Evolutionary conservation across 1,140 invertebrate genomes (phyloP).

Genomic region (Caligus rogercresseyi): DNA sequence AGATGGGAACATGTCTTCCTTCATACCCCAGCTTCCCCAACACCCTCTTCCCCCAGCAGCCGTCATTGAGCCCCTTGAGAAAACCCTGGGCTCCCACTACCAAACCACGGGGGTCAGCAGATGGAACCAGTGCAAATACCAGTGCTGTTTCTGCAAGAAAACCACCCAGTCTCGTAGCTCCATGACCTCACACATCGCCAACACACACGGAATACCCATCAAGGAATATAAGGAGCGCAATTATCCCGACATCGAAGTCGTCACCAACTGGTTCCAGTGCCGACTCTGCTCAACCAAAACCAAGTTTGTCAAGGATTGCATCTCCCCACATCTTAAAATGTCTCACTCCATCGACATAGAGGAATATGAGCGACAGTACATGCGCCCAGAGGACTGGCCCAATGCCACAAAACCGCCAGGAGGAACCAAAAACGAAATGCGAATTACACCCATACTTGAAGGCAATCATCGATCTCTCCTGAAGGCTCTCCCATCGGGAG

Average conservation of each 20-base stretch:
- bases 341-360: slow-evolving; percentile 14
- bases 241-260: slow-evolving; percentile 18
- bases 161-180: slow-evolving; percentile 3
- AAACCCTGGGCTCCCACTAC: neutral
- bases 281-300: slow-evolving; percentile 6
- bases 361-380: slow-evolving; percentile 3
- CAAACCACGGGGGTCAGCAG: neutral
- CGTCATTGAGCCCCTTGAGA: neutral
- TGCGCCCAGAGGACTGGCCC: slow-evolving; percentile 12
- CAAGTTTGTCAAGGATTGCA: slow-evolving; percentile 18
- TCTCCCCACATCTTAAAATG: slow-evolving; percentile 15
- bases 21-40: neutral
- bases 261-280: slow-evolving; percentile 13
- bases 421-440: neutral
- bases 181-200: slow-evolving; percentile 12
- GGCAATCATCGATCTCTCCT: neutral
- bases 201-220: slow-evolving; percentile 12
- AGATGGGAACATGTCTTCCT: neutral
- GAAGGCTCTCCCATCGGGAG: neutral
- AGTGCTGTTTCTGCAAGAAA: slow-evolving; percentile 15
- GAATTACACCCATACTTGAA: neutral
- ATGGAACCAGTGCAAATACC: slow-evolving; percentile 15
- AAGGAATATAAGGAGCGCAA: slow-evolving; percentile 14
- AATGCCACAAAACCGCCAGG: neutral
- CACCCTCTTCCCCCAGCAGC: neutral